A percentile compares a stretch with the other conserved stretches of the same genome.
Evolutionary conservation across 2,888 invertebrate genomes (phyloP).

Genomic region (Oscheius myriophilus): DNA sequence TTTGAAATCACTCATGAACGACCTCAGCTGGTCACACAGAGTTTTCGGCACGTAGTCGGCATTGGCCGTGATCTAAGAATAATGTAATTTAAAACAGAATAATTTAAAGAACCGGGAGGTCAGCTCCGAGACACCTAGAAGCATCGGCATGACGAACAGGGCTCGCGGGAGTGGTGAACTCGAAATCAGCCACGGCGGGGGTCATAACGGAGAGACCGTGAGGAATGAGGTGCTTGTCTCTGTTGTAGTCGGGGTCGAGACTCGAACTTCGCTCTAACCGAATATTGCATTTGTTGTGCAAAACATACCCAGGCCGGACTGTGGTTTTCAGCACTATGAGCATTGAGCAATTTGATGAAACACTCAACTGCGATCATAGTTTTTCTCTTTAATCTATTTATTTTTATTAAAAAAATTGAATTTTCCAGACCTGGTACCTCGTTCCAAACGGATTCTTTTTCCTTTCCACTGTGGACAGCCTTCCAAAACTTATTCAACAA

Average conservation of each 20-base stretch:
- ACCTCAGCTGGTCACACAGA: conserved; percentile 82
- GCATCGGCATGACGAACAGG: conserved; percentile 89
- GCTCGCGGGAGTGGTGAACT: conserved; percentile 84
- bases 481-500: too few relatives aligned
- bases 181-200: conserved; percentile 80
- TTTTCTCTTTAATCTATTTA: too few relatives aligned
- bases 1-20: conserved; percentile 83
- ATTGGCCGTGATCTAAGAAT: conserved; percentile 17
- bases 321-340: too few relatives aligned
- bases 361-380: too few relatives aligned
- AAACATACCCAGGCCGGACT: too few relatives aligned
- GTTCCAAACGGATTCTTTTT: too few relatives aligned
- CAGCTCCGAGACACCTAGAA: conserved; percentile 79
- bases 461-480: too few relatives aligned
- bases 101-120: conserved; percentile 56
- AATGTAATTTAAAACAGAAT: not conserved
- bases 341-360: too few relatives aligned
- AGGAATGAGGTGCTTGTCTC: conserved; percentile 74
- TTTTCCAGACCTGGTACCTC: too few relatives aligned
- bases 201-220: conserved; percentile 84
- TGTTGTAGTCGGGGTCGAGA: conserved; percentile 64
- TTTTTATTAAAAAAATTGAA: too few relatives aligned
- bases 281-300: too few relatives aligned
- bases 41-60: conserved; percentile 78
- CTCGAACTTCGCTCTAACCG: too few relatives aligned